Percentiles rank a stretch among this genome's conserved stretches.
These are phyloP conservation scores for Calyptommatus sinebrachiatus DNA, from an alignment of 2,113 vertebrate species.

Conservation along the genomic window DNA sequence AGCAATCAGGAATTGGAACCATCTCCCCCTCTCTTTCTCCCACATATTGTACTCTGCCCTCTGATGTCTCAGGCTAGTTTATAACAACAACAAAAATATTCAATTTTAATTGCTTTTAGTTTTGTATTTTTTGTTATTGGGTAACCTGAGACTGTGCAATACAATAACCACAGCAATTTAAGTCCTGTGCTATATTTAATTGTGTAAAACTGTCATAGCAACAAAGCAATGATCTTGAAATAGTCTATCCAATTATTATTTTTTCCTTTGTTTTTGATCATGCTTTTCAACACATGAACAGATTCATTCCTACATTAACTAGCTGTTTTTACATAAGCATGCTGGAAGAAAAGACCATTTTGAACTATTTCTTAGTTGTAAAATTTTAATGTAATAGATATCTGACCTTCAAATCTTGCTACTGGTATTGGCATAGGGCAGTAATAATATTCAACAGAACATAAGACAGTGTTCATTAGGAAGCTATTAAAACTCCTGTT, in stretches of 20 bases:
- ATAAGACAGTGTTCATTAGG: background rate
- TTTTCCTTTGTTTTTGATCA: background rate
- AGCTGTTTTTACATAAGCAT: background rate
- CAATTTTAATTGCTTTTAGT: too few species aligned
- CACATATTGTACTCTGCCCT: too few species aligned
- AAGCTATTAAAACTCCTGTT: background rate
- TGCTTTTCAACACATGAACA: background rate
- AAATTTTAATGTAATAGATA: background rate
- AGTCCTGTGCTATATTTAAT: background rate
- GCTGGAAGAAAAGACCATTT: background rate
- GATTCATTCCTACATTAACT: slow-evolving; percentile 12
- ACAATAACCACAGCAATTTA: too few species aligned
- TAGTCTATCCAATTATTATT: background rate
- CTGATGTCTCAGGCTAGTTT: too few species aligned
- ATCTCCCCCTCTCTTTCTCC: too few species aligned
- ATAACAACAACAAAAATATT: too few species aligned
- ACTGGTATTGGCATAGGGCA: background rate
- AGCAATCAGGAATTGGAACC: too few species aligned
- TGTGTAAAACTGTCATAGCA: accelerated
- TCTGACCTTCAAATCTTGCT: slow-evolving; percentile 6
- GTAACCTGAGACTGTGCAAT: too few species aligned
- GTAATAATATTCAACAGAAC: slow-evolving; percentile 5
- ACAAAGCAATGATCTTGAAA: background rate
- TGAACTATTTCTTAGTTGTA: slow-evolving; percentile 8
- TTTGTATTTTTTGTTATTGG: too few species aligned